Evolutionary conservation across 23 tunicate genomes (phyloP).

Genomic region (Halocynthia roretzi): DNA sequence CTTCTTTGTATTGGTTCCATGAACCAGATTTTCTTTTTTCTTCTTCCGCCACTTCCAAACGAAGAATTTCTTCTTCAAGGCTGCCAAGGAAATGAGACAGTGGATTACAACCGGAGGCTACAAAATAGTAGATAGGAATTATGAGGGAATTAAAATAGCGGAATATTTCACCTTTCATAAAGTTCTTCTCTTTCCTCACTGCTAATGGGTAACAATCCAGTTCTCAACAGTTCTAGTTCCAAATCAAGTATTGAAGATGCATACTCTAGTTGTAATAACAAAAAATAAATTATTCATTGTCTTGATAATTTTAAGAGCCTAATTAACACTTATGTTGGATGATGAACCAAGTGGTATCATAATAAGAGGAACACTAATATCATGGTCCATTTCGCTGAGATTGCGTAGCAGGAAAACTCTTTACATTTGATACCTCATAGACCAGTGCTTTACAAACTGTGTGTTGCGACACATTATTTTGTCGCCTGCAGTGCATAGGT

Average conservation of each 20-base stretch:
- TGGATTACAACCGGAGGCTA: neutral
- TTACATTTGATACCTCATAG: no score
- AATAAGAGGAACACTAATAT: no score
- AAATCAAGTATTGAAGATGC: neutral
- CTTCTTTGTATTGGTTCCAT: neutral
- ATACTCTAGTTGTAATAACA: no score
- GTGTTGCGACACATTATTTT: no score
- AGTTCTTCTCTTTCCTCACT: slow-evolving; percentile 5
- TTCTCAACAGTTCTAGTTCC: slow-evolving; percentile 4
- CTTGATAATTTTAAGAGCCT: no score
- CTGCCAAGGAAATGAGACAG: neutral
- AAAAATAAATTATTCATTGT: no score
- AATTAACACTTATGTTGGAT: no score
- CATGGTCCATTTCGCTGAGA: no score
- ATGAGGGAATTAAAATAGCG: neutral
- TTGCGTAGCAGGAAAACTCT: no score
- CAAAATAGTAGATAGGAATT: neutral
- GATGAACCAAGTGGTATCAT: no score
- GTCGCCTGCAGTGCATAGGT: no score
- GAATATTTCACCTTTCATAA: neutral
- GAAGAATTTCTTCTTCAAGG: neutral
- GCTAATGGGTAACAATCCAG: neutral
- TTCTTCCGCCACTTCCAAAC: slow-evolving; percentile 6
- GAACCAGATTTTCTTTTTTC: slow-evolving; percentile 2
- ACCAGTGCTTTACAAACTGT: no score